Evolutionary conservation across 2,113 vertebrate species (phyloP), one percentile per base, ranked within the genome.

Genomic region (Sylvilagus bachmani): DNA sequence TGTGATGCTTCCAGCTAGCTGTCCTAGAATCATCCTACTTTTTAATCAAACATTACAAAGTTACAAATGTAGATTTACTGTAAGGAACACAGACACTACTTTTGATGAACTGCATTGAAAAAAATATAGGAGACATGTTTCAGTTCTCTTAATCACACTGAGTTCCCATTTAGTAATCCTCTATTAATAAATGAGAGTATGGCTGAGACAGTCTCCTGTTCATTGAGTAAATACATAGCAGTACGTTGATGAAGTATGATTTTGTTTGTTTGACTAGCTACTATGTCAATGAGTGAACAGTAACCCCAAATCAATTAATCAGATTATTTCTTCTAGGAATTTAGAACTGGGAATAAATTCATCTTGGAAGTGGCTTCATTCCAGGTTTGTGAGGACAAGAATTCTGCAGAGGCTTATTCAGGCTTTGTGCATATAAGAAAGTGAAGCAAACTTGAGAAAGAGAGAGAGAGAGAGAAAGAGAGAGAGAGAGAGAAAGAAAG

Each of bases 361-460:
- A 84, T 75, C 14, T 87, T 90, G 66, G 95, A 91, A 88, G 38
- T 51, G 24, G 22, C 83, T 85, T 81, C 10, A 87, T 92, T 77
- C 82, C 14, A 71, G 5, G 93, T 49, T 77, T 61, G 12, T 74
- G 78, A 90, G 83, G 10, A 58, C 7, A 14, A 14, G 29, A 69
- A 75, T 84, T 93, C 87, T 89, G 25, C 53, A 55, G 4, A 90
- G 44, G 55, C 10, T 62, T 62, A 62, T 67, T 86, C 29, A 74
- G 31, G 36, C 71, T 93, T 27, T 66, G 25, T 64, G 16, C 61
- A 49, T 61, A 24, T 4, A 81, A 33, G 31, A 67, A 96, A 89
- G 8, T 61, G 22, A 38, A 66, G 44, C 44, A 38, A 38, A 38
- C 38, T n/a, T n/a, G n/a, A n/a, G 44, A 6, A 44, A 6, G 44